Conservation (phyloP, 2,797 vertebrate species). For the Spinus pinus region DNA sequence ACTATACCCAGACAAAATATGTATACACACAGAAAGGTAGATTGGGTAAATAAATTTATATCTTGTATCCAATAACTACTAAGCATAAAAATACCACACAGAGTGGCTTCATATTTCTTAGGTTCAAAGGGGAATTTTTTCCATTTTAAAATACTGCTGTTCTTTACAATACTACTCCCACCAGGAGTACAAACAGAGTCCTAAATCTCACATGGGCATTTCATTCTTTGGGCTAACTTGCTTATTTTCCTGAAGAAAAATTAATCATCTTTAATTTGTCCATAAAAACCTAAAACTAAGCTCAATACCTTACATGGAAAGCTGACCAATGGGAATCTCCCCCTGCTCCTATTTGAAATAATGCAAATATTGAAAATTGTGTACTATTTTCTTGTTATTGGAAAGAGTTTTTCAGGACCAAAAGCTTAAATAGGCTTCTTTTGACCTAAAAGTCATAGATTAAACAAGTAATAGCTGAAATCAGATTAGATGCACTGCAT, state of each 20-base stretch:
- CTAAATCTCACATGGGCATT: not conserved
- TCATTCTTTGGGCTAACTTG: not conserved
- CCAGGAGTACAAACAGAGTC: not conserved
- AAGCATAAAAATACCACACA: not conserved
- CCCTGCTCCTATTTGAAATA: fast-evolving
- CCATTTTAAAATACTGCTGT: not conserved
- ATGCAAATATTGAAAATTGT: not conserved
- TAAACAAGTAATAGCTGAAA: not conserved
- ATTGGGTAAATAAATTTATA: fast-evolving
- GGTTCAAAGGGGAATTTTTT: not conserved
- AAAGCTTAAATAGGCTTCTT: not conserved
- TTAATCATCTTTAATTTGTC: not conserved
- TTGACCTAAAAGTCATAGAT: not conserved
- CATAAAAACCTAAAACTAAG: not conserved
- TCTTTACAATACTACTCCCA: not conserved
- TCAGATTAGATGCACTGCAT: not conserved
- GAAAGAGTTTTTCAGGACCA: not conserved
- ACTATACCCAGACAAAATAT: not conserved
- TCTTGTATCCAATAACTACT: not conserved
- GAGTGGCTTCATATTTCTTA: not conserved
- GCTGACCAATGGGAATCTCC: not conserved
- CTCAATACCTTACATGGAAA: not conserved
- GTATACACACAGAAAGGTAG: not conserved
- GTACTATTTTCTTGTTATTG: not conserved
- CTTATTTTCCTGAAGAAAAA: not conserved